Evolutionary conservation across 2,113 vertebrate species (phyloP).

Genomic region (Aspidoscelis tigris): DNA sequence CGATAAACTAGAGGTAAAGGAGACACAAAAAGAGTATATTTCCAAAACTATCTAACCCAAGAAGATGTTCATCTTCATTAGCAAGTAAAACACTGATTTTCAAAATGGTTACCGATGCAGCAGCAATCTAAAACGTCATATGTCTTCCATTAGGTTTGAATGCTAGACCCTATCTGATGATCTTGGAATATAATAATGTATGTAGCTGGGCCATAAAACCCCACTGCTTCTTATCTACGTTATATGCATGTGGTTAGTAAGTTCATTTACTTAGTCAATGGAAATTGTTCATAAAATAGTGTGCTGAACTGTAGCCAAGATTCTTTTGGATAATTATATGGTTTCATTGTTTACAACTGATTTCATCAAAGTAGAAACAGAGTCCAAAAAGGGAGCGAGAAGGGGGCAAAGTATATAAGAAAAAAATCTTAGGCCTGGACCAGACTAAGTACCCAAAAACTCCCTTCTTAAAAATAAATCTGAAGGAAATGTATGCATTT

Average conservation of each 20-base stretch:
- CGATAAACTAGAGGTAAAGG: slow-evolving; percentile 85
- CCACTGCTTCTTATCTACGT: slow-evolving; percentile 5
- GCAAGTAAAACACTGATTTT: slow-evolving; percentile 13
- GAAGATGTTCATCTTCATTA: slow-evolving; percentile 36
- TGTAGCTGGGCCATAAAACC: slow-evolving; percentile 12
- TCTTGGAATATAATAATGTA: slow-evolving; percentile 20
- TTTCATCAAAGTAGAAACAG: slow-evolving; percentile 42
- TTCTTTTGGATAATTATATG: slow-evolving; percentile 23
- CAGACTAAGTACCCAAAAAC: neutral
- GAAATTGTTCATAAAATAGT: slow-evolving; percentile 41
- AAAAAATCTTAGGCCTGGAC: neutral
- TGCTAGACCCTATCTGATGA: slow-evolving; percentile 20
- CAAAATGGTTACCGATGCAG: neutral
- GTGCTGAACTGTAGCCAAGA: slow-evolving; percentile 37
- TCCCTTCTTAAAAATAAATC: neutral
- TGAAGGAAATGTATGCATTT: slow-evolving; percentile 1
- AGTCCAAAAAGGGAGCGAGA: neutral
- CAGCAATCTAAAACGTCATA: slow-evolving; percentile 2
- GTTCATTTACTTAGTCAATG: slow-evolving; percentile 39
- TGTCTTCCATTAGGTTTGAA: slow-evolving; percentile 26
- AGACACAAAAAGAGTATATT: slow-evolving; percentile 24
- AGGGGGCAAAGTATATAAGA: neutral
- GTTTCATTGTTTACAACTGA: slow-evolving; percentile 20
- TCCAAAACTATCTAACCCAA: slow-evolving; percentile 40
- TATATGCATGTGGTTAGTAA: slow-evolving; percentile 1